Evolutionary conservation across 2,113 vertebrate species (phyloP).

Genomic region (Oplegnathus fasciatus): DNA sequence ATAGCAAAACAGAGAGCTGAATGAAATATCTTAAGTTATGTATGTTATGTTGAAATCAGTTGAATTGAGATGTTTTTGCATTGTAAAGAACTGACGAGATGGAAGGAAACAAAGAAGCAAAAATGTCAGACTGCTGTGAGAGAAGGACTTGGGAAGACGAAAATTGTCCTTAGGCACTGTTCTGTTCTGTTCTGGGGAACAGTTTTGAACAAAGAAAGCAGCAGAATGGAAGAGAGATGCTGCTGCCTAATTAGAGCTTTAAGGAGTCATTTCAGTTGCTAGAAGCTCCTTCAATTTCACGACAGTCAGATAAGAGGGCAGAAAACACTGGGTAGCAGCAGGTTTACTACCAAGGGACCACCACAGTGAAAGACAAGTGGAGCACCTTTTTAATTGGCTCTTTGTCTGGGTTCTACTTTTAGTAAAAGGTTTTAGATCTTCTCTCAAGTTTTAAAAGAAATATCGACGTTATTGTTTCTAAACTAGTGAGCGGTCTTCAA

Average conservation of each 20-base stretch:
- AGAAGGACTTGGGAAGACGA: neutral
- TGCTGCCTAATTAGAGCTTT: conserved; percentile 58
- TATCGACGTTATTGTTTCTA: neutral
- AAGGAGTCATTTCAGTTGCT: conserved; percentile 51
- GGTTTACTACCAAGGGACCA: conserved; percentile 57
- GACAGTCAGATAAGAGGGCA: conserved; percentile 42
- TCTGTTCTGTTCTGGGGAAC: conserved; percentile 40
- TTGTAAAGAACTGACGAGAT: neutral
- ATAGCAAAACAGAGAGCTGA: neutral
- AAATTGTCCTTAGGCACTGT: conserved; percentile 30
- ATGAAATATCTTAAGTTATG: neutral
- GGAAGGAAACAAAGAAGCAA: neutral
- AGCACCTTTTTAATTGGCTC: conserved; percentile 63
- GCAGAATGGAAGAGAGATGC: conserved; percentile 40
- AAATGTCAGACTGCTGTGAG: neutral
- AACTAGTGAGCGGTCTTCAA: neutral
- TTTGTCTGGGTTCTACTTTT: conserved; percentile 51
- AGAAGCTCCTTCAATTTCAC: conserved; percentile 55
- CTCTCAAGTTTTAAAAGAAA: conserved; percentile 5
- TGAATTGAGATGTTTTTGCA: neutral
- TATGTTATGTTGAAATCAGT: neutral
- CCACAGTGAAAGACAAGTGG: conserved; percentile 27
- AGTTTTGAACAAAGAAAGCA: conserved; percentile 48
- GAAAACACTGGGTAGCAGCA: conserved; percentile 26
- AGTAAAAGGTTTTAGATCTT: neutral